These are phyloP conservation scores for Parasteatoda lunata DNA, from an alignment of 2,888 invertebrate species.

Conservation along the genomic window DNA sequence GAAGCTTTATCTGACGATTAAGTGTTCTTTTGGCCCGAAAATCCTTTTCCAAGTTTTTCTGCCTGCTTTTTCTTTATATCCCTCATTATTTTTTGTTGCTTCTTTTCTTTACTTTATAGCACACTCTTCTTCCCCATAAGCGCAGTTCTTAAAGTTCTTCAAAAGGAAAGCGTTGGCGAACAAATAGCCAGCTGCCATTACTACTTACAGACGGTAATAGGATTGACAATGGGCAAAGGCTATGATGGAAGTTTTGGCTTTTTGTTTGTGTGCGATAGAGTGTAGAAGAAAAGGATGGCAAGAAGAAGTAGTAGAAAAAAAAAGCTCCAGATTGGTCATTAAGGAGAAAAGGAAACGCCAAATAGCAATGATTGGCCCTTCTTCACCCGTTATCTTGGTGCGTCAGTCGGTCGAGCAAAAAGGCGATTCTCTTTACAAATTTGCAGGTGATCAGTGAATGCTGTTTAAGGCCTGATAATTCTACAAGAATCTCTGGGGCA, in stretches of 20 bases:
- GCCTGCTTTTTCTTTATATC: slow-evolving; percentile 19
- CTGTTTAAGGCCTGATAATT: background rate
- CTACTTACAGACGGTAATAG: slow-evolving; percentile 44
- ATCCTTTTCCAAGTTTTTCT: slow-evolving; percentile 51
- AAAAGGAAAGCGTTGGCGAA: slow-evolving; percentile 47
- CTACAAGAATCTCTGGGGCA: background rate
- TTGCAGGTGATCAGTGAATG: background rate
- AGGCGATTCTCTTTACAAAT: background rate
- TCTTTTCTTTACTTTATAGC: slow-evolving; percentile 9
- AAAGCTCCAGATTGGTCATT: slow-evolving; percentile 32
- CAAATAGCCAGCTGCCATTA: slow-evolving; percentile 47
- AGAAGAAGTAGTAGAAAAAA: background rate
- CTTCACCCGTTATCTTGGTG: slow-evolving; percentile 35
- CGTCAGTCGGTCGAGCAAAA: slow-evolving; percentile 1
- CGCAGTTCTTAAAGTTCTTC: slow-evolving; percentile 39
- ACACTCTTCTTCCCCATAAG: slow-evolving; percentile 30
- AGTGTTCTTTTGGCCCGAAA: slow-evolving; percentile 56
- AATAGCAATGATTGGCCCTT: slow-evolving; percentile 31
- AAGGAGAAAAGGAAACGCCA: slow-evolving; percentile 18
- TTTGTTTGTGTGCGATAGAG: slow-evolving; percentile 37
- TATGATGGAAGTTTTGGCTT: slow-evolving; percentile 41
- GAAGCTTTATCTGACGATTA: slow-evolving; percentile 55
- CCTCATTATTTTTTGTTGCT: background rate
- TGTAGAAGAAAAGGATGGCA: background rate
- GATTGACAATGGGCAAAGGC: slow-evolving; percentile 42